Evolutionary conservation across 2,113 vertebrate species (phyloP).

Genomic region (Numida meleagris): DNA sequence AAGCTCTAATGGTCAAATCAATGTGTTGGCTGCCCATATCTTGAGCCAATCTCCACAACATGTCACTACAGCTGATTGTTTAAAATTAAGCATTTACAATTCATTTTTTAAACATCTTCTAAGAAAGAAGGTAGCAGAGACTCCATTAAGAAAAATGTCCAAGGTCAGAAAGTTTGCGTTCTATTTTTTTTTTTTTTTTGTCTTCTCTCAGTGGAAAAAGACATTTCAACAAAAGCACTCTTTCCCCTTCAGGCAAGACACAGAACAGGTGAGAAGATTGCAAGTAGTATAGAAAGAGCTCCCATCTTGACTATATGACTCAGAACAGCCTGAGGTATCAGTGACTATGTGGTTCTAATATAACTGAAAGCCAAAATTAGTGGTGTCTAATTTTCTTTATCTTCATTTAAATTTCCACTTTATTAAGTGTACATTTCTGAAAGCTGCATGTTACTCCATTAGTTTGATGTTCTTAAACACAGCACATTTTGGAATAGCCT

Average conservation of each 20-base stretch:
- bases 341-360: neutral
- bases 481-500: neutral
- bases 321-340: neutral
- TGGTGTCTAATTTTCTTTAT: neutral
- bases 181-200: neutral
- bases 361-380: neutral
- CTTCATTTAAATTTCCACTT: neutral
- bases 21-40: neutral
- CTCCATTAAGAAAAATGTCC: neutral
- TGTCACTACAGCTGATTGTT: neutral
- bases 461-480: neutral
- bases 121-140: neutral
- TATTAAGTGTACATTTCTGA: neutral
- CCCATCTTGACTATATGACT: neutral
- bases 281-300: neutral
- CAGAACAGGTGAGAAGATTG: neutral
- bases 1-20: neutral
- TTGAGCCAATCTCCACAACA: neutral
- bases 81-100: neutral
- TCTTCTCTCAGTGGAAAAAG: neutral
- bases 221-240: neutral
- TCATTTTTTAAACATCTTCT: neutral
- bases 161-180: neutral
- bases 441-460: neutral
- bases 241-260: neutral